Base-by-base conservation (phyloP, 1,140 invertebrate genomes). In the Microplitis demolitor region DNA sequence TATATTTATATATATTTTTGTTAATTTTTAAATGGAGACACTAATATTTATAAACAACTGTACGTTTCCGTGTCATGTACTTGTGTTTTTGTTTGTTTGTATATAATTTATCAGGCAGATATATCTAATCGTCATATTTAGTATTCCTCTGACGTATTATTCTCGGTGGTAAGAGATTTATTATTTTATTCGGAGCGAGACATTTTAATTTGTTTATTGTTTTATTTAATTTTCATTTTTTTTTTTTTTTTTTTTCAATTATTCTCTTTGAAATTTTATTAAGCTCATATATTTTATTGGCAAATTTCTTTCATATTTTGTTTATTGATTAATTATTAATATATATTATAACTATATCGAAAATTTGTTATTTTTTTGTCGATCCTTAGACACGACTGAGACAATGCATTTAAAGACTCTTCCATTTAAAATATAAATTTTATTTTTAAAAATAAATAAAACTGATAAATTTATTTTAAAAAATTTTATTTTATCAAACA, bases 311-410 rank as follows among this genome's bases (percentile, higher is more conserved):
- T 45, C 39, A 45, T 45, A 45, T 45, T 45, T 45, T 45, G 39
- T 45, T 45, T 45, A 45, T 45, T 45, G 39, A 45, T 45, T 45
- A 45, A 45, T 45, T 39, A 39, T 39, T 45, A 45, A 45, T 45
- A 45, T 45, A 45, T 45, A 45, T 45, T 45, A 45, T 45, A 45
- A 45, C 39, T 54, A 14, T 54, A 14, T 54, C 11, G 3, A 14
- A 14, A 54, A 54, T 14, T 54, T 34, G n/a, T 54, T 54, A 54
- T 68, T 37, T 68, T 68, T 68, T 68, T 68, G 66, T 51, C 50
- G 50, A 68, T 68, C 54, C 51, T 68, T 68, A 51, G 66, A 68
- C 66, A 68, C 54, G 50, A 68, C 54, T 68, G 50, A 56, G 66
- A 68, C 34, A 56, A 68, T 54, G 53, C 53, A 54, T 54, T 54